A percentile compares a stretch with the other conserved stretches of the same genome.
Evolutionary conservation across 2,888 invertebrate genomes (phyloP).

Genomic region (Lysandra coridon): DNA sequence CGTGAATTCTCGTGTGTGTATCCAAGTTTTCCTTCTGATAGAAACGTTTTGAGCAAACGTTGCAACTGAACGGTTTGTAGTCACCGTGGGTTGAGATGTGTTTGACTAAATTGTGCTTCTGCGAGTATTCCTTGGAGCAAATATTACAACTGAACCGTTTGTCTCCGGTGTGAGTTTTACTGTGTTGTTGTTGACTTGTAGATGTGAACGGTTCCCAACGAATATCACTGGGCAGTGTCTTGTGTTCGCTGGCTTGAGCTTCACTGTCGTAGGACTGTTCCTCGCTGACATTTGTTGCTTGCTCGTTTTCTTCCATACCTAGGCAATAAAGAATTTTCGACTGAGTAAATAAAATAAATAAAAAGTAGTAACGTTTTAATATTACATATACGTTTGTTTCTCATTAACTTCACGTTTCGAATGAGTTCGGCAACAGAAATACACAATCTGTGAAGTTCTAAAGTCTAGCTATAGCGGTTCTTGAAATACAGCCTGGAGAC

Average conservation of each 20-base stretch:
- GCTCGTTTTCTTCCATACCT: background rate
- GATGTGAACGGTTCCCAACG: background rate
- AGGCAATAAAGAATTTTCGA: background rate
- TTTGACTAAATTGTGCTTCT: background rate
- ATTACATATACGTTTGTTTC: too few species aligned
- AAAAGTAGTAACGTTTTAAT: too few species aligned
- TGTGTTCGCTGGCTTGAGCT: background rate
- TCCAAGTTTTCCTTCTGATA: background rate
- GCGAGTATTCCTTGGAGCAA: background rate
- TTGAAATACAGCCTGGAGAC: too few species aligned
- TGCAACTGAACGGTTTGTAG: background rate
- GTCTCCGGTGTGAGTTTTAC: background rate
- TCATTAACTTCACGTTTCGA: too few species aligned
- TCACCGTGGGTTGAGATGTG: background rate
- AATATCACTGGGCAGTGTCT: background rate
- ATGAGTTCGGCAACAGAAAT: too few species aligned
- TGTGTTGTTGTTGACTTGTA: background rate
- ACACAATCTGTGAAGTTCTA: too few species aligned
- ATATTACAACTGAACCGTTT: background rate
- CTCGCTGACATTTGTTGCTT: background rate
- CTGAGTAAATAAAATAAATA: too few species aligned
- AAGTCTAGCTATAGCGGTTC: too few species aligned
- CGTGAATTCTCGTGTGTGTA: background rate
- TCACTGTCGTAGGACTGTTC: background rate
- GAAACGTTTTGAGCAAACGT: background rate